Conservation (phyloP, 2,113 vertebrate genomes). For the Xiphophorus maculatus region DNA sequence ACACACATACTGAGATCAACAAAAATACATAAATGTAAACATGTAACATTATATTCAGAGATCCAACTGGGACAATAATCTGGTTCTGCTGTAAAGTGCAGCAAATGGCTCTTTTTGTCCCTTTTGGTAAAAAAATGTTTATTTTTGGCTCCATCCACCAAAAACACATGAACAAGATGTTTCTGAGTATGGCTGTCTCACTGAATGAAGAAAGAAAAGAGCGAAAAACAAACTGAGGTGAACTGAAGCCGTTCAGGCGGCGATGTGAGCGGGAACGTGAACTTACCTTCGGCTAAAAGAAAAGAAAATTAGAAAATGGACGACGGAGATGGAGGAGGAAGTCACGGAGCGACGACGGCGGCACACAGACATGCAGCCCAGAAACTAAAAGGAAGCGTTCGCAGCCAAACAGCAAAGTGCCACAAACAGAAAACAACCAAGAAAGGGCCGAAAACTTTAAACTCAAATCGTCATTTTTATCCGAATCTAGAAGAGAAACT, state of each 20-base stretch:
- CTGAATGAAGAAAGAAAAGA: conserved; percentile 38
- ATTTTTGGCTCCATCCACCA: conserved; percentile 65
- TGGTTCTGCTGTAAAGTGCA: conserved; percentile 51
- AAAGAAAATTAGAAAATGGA: neutral
- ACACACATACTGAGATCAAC: neutral
- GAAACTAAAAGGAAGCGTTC: neutral
- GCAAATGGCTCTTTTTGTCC: conserved; percentile 56
- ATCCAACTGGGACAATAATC: conserved; percentile 22
- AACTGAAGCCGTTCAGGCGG: conserved; percentile 28
- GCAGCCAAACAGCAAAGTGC: conserved; percentile 8
- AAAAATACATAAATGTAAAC: conserved; percentile 60
- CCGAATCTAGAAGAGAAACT: neutral
- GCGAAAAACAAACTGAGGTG: neutral
- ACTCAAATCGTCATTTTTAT: neutral
- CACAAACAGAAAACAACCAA: neutral
- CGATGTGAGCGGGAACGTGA: conserved; percentile 22
- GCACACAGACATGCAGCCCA: conserved; percentile 57
- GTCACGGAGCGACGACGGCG: conserved; percentile 31
- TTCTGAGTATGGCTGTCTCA: conserved; percentile 80
- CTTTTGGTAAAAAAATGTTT: conserved; percentile 24
- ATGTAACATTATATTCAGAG: conserved; percentile 35
- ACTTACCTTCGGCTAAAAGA: conserved; percentile 76
- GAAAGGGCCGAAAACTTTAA: no score
- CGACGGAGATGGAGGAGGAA: conserved; percentile 17
- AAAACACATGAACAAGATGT: conserved; percentile 80